Percentiles rank a stretch among this genome's conserved stretches.
Evolutionary conservation across 2,113 vertebrate species (phyloP).

Genomic region (Pycnonotus jocosus): DNA sequence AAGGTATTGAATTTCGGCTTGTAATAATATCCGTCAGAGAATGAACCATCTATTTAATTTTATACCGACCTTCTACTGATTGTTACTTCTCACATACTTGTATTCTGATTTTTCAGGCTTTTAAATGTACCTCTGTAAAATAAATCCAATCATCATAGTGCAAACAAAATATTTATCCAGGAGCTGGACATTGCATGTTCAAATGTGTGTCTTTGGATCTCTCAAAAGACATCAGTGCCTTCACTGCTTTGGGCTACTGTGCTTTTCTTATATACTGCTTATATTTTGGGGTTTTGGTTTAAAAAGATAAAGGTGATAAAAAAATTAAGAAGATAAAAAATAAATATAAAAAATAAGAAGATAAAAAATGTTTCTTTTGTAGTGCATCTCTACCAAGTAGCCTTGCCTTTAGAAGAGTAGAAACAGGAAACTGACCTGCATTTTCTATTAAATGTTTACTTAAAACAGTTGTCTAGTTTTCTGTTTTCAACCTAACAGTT

Average conservation of each 20-base stretch:
- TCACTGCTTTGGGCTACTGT: not conserved
- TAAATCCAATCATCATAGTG: not conserved
- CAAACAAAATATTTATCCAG: not conserved
- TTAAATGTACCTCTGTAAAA: not conserved
- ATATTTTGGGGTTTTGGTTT: not conserved
- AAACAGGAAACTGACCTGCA: not conserved
- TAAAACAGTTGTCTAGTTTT: not conserved
- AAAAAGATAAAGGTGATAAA: not conserved
- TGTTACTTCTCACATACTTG: not conserved
- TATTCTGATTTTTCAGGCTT: not conserved
- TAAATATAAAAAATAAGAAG: too few species aligned
- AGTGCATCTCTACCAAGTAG: not conserved
- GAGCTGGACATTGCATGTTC: not conserved
- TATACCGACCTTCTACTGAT: not conserved
- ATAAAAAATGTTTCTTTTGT: not conserved
- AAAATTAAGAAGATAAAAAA: too few species aligned
- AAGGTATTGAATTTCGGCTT: not conserved
- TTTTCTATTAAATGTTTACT: not conserved
- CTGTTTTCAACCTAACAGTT: not conserved
- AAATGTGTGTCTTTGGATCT: not conserved
- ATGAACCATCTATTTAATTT: not conserved
- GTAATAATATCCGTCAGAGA: not conserved
- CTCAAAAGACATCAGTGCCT: not conserved
- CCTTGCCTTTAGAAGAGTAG: not conserved
- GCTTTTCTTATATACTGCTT: not conserved